Conservation (phyloP, 2,797 vertebrate genomes). For the Decapterus maruadsi region DNA sequence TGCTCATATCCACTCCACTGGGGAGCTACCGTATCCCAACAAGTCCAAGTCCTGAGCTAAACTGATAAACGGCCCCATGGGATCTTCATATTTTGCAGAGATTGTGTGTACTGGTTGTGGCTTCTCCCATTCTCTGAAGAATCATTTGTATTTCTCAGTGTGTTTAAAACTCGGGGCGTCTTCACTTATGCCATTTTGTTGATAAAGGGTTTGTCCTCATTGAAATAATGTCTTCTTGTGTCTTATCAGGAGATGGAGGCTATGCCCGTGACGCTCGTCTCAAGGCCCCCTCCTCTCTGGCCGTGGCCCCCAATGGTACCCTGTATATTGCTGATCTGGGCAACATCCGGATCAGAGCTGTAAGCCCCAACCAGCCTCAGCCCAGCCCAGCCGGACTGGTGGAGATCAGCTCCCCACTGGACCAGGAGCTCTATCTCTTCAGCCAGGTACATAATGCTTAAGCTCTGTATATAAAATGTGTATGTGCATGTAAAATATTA, state of each 20-base stretch:
- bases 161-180: slow-evolving; percentile 9
- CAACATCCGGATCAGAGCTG: slow-evolving; percentile 93
- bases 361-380: slow-evolving; percentile 92
- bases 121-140: slow-evolving; percentile 23
- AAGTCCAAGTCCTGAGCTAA: slow-evolving; percentile 65
- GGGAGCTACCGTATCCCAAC: slow-evolving; percentile 53
- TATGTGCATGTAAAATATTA: slow-evolving; percentile 7
- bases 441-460: slow-evolving; percentile 76
- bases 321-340: slow-evolving; percentile 95
- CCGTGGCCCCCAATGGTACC: slow-evolving; percentile 93
- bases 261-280: slow-evolving; percentile 95
- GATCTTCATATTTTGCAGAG: slow-evolving; percentile 43
- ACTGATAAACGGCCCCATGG: slow-evolving; percentile 69
- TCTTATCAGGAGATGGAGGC: slow-evolving; percentile 90
- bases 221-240: slow-evolving; percentile 34
- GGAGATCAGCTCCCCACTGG: slow-evolving; percentile 93
- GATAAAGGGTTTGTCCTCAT: slow-evolving; percentile 37
- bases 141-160: slow-evolving; percentile 34
- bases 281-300: slow-evolving; percentile 94
- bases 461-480: neutral
- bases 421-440: slow-evolving; percentile 97
- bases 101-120: slow-evolving; percentile 16
- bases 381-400: slow-evolving; percentile 87
- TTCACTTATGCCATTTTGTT: slow-evolving; percentile 19
- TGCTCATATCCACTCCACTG: slow-evolving; percentile 59